Conservation (phyloP, 2,888 invertebrate species). For the Dryobota labecula region DNA sequence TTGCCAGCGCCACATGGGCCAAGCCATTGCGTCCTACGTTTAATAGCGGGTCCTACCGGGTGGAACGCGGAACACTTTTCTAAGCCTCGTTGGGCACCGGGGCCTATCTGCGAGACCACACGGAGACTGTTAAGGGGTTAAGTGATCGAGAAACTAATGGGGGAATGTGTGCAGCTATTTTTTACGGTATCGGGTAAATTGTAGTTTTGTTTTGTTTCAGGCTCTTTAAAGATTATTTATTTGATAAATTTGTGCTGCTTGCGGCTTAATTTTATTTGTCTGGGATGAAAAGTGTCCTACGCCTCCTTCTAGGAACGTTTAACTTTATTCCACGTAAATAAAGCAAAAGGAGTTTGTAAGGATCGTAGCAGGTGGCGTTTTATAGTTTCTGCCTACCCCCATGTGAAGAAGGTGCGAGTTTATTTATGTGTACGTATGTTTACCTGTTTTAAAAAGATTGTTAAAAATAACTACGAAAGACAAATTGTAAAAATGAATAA, state of each 20-base stretch:
- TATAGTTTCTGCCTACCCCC: no score
- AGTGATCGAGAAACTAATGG: conserved; percentile 47
- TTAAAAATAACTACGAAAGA: not conserved
- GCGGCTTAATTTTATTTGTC: not conserved
- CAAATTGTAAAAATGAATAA: not conserved
- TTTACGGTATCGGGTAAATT: conserved; percentile 16
- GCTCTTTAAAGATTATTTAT: not conserved
- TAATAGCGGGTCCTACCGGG: conserved; percentile 32
- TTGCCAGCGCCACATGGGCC: conserved; percentile 43
- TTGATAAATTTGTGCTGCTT: not conserved
- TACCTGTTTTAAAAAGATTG: not conserved
- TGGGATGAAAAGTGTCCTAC: not conserved
- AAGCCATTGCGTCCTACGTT: conserved; percentile 42
- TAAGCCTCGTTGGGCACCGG: conserved; percentile 54
- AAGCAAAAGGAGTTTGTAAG: not conserved
- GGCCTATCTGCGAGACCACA: conserved; percentile 49
- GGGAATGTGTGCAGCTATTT: conserved; percentile 16
- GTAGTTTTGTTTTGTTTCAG: conserved; percentile 23
- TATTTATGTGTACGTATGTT: not conserved
- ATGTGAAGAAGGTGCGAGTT: not conserved
- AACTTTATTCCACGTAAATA: not conserved
- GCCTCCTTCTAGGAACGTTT: no score
- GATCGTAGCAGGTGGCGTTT: not conserved
- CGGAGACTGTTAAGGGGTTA: conserved; percentile 46
- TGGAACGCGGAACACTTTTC: conserved; percentile 52